Conservation (phyloP, 2,797 vertebrate genomes). For the Esox masquinongy region DNA sequence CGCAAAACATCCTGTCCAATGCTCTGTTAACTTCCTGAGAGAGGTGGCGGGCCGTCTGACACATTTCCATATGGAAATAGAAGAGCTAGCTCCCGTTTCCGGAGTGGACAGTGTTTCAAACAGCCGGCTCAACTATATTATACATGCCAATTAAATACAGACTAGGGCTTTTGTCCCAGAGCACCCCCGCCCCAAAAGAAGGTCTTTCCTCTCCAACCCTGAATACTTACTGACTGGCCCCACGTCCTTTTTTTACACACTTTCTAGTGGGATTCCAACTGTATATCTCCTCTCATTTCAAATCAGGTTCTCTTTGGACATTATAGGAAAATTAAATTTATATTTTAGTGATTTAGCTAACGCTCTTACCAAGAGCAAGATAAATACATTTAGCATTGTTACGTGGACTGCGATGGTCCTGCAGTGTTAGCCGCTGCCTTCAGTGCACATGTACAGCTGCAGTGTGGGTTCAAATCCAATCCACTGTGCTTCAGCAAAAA, state of each 20-base stretch:
- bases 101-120: conserved; percentile 7
- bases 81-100: conserved; percentile 23
- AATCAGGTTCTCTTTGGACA: not conserved
- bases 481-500: no score
- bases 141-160: not conserved
- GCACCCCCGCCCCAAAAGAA: not conserved
- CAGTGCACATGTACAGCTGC: no score
- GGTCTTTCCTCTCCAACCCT: not conserved
- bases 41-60: conserved; percentile 8
- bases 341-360: no score
- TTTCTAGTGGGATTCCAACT: not conserved
- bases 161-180: no score
- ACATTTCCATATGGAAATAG: conserved; percentile 47
- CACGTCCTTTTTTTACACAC: not conserved
- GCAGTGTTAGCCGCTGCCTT: no score
- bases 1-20: conserved; percentile 50
- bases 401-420: no score
- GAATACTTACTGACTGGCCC: not conserved
- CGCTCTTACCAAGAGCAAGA: not conserved
- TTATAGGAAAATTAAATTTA: not conserved
- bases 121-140: conserved; percentile 19
- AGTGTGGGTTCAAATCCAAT: no score
- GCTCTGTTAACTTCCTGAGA: conserved; percentile 18
- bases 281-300: not conserved
- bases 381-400: no score